These are phyloP conservation scores for Orthosia gracilis DNA, from an alignment of 2,888 invertebrate species.

Conservation along the genomic window DNA sequence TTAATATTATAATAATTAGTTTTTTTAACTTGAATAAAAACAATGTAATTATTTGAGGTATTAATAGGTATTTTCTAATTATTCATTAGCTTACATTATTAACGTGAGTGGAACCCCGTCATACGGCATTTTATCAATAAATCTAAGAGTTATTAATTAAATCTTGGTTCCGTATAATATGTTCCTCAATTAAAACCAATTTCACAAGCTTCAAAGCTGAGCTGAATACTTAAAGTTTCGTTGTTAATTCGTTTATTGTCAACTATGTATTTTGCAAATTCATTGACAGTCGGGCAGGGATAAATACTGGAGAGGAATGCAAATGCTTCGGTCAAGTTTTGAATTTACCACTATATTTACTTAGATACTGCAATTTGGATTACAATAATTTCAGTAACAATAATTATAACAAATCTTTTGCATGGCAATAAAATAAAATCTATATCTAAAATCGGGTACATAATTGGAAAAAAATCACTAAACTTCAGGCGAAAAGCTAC, in stretches of 20 bases:
- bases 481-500: neutral
- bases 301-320: conserved; percentile 19
- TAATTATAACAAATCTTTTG: neutral
- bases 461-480: neutral
- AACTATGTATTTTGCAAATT: conserved; percentile 42
- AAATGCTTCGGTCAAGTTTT: conserved; percentile 27
- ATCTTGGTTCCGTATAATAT: conserved; percentile 21
- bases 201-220: conserved; percentile 37
- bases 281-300: conserved; percentile 22
- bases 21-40: too few relatives aligned
- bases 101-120: neutral
- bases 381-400: neutral
- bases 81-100: neutral
- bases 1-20: too few relatives aligned
- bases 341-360: neutral
- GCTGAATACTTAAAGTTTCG: conserved; percentile 52
- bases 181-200: conserved; percentile 39
- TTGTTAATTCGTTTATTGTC: conserved; percentile 53
- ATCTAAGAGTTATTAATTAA: conserved; percentile 1
- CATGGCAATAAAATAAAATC: neutral
- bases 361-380: neutral
- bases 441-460: too few relatives aligned
- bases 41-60: too few relatives aligned
- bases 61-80: neutral
- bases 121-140: neutral